Conservation (phyloP, 2,888 invertebrate species). For the Priocnemis perturbator region DNA sequence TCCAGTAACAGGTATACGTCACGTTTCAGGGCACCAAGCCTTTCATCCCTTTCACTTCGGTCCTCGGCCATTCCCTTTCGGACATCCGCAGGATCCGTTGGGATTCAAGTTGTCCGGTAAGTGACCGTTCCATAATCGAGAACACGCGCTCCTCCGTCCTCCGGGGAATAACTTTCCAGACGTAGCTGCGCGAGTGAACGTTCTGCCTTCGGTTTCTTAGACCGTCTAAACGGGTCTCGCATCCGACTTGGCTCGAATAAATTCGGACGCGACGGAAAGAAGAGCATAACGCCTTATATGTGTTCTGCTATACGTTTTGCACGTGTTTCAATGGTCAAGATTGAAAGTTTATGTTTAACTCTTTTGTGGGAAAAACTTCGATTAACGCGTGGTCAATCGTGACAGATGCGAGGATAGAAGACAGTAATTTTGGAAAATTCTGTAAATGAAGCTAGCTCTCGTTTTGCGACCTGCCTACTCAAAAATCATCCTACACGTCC, state of each 20-base stretch:
- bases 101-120: slow-evolving; percentile 92
- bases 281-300: neutral
- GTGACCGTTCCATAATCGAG: slow-evolving; percentile 57
- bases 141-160: slow-evolving; percentile 16
- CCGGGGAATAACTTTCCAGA: neutral
- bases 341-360: no score
- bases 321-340: no score
- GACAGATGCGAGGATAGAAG: no score
- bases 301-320: no score
- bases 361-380: no score
- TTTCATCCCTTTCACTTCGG: slow-evolving; percentile 94
- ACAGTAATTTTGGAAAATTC: no score
- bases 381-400: no score
- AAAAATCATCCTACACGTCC: no score
- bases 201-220: slow-evolving; percentile 13
- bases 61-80: slow-evolving; percentile 83
- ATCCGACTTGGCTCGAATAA: no score
- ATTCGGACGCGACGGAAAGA: no score
- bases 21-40: slow-evolving; percentile 83
- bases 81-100: slow-evolving; percentile 85
- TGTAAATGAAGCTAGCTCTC: no score
- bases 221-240: neutral
- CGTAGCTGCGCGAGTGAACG: neutral
- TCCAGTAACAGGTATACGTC: slow-evolving; percentile 23
- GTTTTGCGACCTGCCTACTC: no score